A percentile compares a stretch with the other conserved stretches of the same genome.
These are phyloP conservation scores for Ichneumoninae sp. DNA, from an alignment of 2,888 invertebrate species.

Conservation along the genomic window DNA sequence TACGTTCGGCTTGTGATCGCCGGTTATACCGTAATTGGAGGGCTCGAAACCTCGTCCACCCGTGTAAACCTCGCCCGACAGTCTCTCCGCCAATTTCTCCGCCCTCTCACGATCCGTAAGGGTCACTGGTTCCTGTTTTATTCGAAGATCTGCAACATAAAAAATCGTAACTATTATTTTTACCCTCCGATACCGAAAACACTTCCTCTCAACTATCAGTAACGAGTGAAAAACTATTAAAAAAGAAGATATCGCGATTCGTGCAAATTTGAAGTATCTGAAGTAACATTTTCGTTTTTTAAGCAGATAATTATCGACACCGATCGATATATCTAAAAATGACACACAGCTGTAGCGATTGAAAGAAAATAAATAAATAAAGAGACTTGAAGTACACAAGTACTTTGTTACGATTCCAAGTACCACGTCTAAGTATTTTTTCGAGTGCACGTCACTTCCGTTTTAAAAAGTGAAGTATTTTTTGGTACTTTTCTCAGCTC, in stretches of 20 bases:
- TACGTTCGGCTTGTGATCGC: slow-evolving; percentile 74
- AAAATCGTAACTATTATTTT: background rate
- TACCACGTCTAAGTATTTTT: no score
- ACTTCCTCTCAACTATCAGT: background rate
- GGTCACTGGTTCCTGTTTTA: slow-evolving; percentile 87
- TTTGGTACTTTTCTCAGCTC: no score
- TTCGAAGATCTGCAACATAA: slow-evolving; percentile 80
- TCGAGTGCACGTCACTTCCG: no score
- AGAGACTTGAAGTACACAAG: no score
- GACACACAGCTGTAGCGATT: no score
- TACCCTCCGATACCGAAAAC: background rate
- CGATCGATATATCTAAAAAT: no score
- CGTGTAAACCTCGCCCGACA: slow-evolving; percentile 79
- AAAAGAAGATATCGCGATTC: background rate
- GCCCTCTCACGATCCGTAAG: slow-evolving; percentile 84
- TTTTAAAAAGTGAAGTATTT: no score
- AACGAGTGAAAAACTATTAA: background rate
- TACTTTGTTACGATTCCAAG: no score
- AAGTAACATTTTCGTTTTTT: background rate
- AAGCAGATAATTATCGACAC: background rate
- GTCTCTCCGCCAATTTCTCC: slow-evolving; percentile 81
- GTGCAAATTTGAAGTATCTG: background rate
- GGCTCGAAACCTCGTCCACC: slow-evolving; percentile 81
- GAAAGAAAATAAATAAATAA: no score
- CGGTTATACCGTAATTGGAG: slow-evolving; percentile 80